These are phyloP conservation scores for Naso thynnoides DNA, from an alignment of 2,797 vertebrate species.

Conservation along the genomic window DNA sequence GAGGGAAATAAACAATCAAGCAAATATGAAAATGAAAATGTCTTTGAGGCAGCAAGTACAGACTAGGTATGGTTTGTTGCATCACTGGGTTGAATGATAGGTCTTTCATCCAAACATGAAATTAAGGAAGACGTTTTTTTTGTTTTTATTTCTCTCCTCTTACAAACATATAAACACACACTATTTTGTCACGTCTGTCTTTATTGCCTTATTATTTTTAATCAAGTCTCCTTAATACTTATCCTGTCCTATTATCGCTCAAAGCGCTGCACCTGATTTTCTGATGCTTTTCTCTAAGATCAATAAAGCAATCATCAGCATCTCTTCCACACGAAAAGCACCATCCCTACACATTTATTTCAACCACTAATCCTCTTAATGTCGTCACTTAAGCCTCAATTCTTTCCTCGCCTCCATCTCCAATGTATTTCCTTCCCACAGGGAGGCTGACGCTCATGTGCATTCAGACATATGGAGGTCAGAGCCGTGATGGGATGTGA, in stretches of 20 bases:
- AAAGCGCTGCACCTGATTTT: not conserved
- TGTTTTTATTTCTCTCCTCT: not conserved
- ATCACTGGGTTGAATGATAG: not conserved
- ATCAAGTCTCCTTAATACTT: not conserved
- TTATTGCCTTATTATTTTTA: not conserved
- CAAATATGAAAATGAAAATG: not conserved
- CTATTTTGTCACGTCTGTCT: not conserved
- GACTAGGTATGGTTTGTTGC: not conserved
- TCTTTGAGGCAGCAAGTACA: not conserved
- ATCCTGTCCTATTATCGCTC: not conserved
- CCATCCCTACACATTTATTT: constrained; percentile 2
- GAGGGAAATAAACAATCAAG: not conserved
- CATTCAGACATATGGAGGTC: constrained; percentile 29
- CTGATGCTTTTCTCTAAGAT: constrained; percentile 1
- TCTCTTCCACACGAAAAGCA: constrained; percentile 1
- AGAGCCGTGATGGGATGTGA: not conserved
- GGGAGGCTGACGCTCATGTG: not conserved
- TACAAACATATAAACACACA: not conserved
- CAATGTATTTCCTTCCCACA: not conserved
- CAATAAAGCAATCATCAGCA: constrained; percentile 1
- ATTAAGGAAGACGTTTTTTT: not conserved
- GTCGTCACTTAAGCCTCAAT: not conserved
- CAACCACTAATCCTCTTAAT: constrained; percentile 11
- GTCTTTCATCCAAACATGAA: not conserved
- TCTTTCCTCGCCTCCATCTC: not conserved